These are phyloP conservation scores for Dorcus parallelipipedus DNA, from an alignment of 2,888 invertebrate species.

Conservation along the genomic window DNA sequence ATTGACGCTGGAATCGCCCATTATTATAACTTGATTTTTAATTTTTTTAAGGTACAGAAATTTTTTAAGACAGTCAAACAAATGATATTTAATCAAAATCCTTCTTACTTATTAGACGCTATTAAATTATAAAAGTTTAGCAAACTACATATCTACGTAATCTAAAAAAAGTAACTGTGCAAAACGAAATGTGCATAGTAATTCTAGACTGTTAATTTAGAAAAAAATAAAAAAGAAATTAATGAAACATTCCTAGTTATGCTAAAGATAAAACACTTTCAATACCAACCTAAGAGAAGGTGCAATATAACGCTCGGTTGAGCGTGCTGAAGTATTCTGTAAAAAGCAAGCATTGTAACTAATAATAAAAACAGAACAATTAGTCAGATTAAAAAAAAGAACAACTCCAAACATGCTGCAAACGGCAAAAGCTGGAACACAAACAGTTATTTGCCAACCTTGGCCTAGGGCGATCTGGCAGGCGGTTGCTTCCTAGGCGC, in stretches of 20 bases:
- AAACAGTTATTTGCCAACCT: constrained; percentile 54
- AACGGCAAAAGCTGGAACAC: constrained; percentile 39
- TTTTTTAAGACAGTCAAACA: no score
- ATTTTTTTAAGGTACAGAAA: no score
- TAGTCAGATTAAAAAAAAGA: constrained; percentile 1
- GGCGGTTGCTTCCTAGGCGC: constrained; percentile 82
- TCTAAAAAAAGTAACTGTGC: no score
- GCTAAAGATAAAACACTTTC: background rate
- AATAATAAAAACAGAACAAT: background rate
- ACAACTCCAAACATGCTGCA: constrained; percentile 4
- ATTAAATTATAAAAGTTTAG: no score
- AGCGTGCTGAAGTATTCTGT: constrained; percentile 41
- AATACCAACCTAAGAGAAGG: constrained; percentile 44
- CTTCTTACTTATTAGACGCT: no score
- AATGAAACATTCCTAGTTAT: background rate
- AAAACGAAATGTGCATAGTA: no score
- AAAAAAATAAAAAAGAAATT: background rate
- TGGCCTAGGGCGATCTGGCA: constrained; percentile 77
- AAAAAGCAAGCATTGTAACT: constrained; percentile 20
- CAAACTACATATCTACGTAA: no score
- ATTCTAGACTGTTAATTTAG: no score
- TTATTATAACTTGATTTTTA: no score
- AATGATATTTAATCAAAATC: no score
- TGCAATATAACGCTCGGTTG: constrained; percentile 44
- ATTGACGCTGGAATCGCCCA: no score